Evolutionary conservation across 2,888 invertebrate species (phyloP).

Genomic region (Steinernema carpocapsae): DNA sequence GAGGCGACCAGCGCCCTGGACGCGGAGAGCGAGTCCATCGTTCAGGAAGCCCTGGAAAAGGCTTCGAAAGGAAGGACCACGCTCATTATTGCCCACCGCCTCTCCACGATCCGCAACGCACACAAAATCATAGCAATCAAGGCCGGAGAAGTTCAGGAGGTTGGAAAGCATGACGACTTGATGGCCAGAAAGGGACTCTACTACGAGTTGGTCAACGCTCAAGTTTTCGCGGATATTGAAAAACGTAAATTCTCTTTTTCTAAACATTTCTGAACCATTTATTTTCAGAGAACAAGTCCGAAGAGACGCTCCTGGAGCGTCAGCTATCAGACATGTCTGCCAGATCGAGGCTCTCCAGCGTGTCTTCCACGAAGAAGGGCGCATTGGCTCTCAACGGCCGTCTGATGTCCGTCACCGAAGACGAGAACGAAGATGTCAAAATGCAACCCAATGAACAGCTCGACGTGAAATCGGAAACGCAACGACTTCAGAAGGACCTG

Average conservation of each 20-base stretch:
- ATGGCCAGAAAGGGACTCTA: conserved; percentile 77
- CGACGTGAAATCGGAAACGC: conserved; percentile 41
- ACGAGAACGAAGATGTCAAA: background rate
- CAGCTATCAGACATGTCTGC: conserved; percentile 20
- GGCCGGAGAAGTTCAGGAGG: conserved; percentile 73
- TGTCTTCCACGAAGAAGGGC: background rate
- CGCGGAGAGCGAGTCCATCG: conserved; percentile 55
- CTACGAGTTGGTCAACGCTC: conserved; percentile 71
- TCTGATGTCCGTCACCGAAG: conserved; percentile 11
- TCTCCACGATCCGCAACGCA: conserved; percentile 72
- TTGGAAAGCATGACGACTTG: conserved; percentile 78
- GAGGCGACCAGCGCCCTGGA: conserved; percentile 48
- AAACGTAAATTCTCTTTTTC: background rate
- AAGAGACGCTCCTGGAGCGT: background rate
- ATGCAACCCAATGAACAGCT: background rate
- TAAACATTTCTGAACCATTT: background rate
- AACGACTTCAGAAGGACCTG: conserved; percentile 48
- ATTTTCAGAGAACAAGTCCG: background rate
- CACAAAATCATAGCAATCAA: conserved; percentile 72
- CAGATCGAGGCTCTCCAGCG: conserved; percentile 19
- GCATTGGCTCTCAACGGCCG: background rate
- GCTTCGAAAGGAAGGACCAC: conserved; percentile 70
- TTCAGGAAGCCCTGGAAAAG: conserved; percentile 73
- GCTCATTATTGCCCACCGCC: conserved; percentile 71
- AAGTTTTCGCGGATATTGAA: conserved; percentile 46